Evolutionary conservation across 1,140 invertebrate species (phyloP).

Genomic region (Rhysida immarginata): DNA sequence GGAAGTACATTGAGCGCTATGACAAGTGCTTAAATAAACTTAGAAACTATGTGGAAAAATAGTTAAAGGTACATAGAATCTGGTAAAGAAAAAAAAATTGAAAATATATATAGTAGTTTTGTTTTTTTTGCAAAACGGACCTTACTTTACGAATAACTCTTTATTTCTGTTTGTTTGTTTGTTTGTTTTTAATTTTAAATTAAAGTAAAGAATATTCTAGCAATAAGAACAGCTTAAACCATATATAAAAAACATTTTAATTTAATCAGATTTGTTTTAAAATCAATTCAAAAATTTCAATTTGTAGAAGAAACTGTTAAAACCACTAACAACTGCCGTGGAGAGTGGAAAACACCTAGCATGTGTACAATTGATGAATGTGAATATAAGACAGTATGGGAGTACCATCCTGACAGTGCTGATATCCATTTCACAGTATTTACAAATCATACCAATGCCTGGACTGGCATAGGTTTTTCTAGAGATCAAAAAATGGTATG

Average conservation of each 20-base stretch:
- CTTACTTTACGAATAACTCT: no score
- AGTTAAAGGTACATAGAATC: no score
- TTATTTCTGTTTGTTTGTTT: no score
- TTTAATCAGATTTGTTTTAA: neutral
- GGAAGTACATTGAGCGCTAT: no score
- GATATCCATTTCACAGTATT: constrained; percentile 72
- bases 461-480: constrained; percentile 90
- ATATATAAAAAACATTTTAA: constrained; percentile 2
- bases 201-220: no score
- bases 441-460: constrained; percentile 59
- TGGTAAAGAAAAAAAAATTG: no score
- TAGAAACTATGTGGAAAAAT: no score
- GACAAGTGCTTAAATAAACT: no score
- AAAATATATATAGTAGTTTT: no score
- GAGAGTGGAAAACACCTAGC: constrained; percentile 53
- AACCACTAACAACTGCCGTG: constrained; percentile 33
- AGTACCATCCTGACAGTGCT: constrained; percentile 56
- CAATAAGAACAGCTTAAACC: neutral
- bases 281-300: no score
- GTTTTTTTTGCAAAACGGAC: no score
- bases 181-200: no score
- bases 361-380: constrained; percentile 53
- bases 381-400: constrained; percentile 72
- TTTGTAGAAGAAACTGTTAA: constrained; percentile 35
- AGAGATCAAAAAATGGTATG: constrained; percentile 67